These are phyloP conservation scores for Loris lydekkerianus DNA, from an alignment of 2,797 vertebrate species.

Conservation along the genomic window DNA sequence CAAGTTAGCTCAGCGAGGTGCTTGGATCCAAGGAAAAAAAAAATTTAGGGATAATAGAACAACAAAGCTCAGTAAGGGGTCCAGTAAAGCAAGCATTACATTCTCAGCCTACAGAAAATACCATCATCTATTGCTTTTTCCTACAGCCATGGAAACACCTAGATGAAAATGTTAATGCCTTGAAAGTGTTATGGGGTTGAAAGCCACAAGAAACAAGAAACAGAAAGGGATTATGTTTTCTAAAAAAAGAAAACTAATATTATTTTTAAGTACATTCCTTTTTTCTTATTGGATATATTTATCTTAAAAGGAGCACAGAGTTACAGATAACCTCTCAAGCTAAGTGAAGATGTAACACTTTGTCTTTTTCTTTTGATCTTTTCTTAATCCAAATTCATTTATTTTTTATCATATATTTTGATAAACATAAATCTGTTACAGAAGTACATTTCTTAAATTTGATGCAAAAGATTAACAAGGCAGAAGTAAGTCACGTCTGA, in stretches of 20 bases:
- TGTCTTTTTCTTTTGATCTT: conserved; percentile 27
- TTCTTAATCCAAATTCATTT: background rate
- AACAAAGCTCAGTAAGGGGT: background rate
- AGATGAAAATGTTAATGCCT: background rate
- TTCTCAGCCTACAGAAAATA: background rate
- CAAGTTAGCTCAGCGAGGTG: background rate
- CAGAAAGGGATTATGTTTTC: background rate
- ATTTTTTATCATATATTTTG: background rate
- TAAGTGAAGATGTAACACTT: conserved; percentile 16
- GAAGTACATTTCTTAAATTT: conserved; percentile 33
- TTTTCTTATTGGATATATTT: background rate
- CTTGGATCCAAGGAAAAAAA: background rate
- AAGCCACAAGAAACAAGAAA: background rate
- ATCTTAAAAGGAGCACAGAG: conserved; percentile 14
- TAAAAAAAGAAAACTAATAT: background rate
- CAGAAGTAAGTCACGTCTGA: background rate
- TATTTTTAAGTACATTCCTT: background rate
- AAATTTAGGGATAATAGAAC: background rate
- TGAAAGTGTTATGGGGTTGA: background rate
- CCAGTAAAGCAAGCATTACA: background rate
- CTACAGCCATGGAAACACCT: background rate
- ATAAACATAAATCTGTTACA: background rate
- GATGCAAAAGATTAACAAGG: background rate
- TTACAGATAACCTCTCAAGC: background rate
- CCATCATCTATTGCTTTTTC: background rate